phyloP scores from a whole-genome alignment of 1,140 invertebrate genomes.

The Anastatus disparis region DNA sequence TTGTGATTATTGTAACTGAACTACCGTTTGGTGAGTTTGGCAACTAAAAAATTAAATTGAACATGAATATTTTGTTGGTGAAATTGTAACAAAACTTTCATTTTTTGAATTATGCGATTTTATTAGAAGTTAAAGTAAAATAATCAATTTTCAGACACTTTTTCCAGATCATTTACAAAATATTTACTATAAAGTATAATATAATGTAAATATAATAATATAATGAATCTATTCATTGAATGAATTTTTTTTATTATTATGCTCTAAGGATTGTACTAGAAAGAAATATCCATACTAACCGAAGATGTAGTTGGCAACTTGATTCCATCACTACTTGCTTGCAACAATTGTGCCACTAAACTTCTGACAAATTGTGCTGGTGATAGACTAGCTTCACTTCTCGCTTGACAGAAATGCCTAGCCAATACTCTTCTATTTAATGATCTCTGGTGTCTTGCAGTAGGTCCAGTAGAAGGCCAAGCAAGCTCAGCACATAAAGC shows the following conservation, averaged over 20 bases:
- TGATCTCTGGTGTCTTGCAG: slow-evolving; percentile 75
- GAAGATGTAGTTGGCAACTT: slow-evolving; percentile 47
- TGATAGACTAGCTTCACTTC: slow-evolving; percentile 71
- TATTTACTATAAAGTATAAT: not conserved
- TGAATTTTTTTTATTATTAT: no score
- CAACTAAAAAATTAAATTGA: no score
- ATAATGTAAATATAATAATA: not conserved
- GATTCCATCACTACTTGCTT: slow-evolving; percentile 61
- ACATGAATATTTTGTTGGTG: no score
- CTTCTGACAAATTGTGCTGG: slow-evolving; percentile 82
- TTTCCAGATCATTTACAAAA: no score
- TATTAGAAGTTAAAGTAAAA: no score
- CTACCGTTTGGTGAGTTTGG: slow-evolving; percentile 44
- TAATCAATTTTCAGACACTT: no score
- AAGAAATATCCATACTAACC: not conserved
- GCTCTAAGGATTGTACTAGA: no score
- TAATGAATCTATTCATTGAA: not conserved
- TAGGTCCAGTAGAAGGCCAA: slow-evolving; percentile 74
- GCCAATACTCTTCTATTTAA: slow-evolving; percentile 82
- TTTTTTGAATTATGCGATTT: no score
- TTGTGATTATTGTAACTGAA: slow-evolving; percentile 55
- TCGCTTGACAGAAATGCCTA: slow-evolving; percentile 83
- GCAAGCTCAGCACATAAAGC: slow-evolving; percentile 87
- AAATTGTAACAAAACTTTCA: no score
- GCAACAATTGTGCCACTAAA: slow-evolving; percentile 75